Evolutionary conservation across 1,140 invertebrate genomes (phyloP), one percentile per base, ranked within the genome.

Genomic region (Orius insidiosus): DNA sequence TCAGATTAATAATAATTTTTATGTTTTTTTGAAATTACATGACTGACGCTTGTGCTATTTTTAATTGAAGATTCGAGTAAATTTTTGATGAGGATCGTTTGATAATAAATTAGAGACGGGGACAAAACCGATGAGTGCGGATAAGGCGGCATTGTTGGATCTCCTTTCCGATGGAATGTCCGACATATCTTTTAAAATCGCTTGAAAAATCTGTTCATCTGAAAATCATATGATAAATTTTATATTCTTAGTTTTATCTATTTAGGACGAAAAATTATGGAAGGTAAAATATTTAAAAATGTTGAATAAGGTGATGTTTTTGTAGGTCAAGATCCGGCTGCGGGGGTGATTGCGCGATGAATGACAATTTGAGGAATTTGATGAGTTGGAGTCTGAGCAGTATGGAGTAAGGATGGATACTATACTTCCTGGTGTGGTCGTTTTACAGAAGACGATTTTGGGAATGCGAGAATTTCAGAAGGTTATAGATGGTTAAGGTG

Each of bases 111-210:
- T 18, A 1, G n/a, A 13, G n/a, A 48, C 31, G 24, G 47, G 44
- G 6, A 49, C 9, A 34, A 37, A 24, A 4, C 16, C 19, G 16
- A 48, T 30, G 8, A 52, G 13, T 24, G 47, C 42, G 6, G 34
- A 43, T 18, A 52, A 14, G 5, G 47, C 40, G 31, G 44, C 51
- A 46, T 46, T 43, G 37, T 52, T 52, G 7, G 42, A 18, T 34
- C 47, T 41, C 24, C 34, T 46, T 11, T 45, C 41, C 11, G 30
- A 14, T 3, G 47, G 16, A 15, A 48, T 46, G 9, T n/a, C 11
- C 5, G 18, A 14, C 32, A 49, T 11, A n/a, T 34, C 35, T 13
- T 37, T 33, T 15, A 36, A 43, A 11, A 52, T 46, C 14, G 9
- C 16, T 8, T 49, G 13, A 18, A 41, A 39, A 3, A 52, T 38